Evolutionary conservation across 53 echinoderm and acorn worm genomes (phyloP), one percentile per base, ranked within the genome.

Genomic region (Henricia sp.): DNA sequence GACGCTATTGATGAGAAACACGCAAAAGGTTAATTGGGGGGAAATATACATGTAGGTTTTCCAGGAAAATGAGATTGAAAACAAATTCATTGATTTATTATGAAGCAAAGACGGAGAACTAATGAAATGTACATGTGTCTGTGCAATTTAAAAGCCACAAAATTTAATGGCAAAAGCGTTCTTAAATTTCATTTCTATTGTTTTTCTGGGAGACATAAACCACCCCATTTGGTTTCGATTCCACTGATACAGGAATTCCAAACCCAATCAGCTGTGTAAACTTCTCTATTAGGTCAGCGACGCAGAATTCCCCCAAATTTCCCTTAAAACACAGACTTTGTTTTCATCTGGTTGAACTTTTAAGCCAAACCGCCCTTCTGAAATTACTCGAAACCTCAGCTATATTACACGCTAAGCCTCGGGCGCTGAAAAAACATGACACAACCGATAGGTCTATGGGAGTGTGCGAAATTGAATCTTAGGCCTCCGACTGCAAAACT

Each of bases 361-460:
- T 14, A 74, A 74, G 74, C 74, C 33, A 30, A 55, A 3, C 10
- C 30, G 30, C 2, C 3, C 29, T 32, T 67, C 56, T 35, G 13
- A 23, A 32, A 55, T 74, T 74, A 74, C 50, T 55, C 53, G 54
- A 13, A 53, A 74, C 58, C 8, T 54, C 67, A 37, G 36, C 27
- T 13, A 55, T 74, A 53, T 74, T 74, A 74, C 56, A 21, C 54
- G 21, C 48, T n/a, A 30, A 50, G 71, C 71, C 71, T 4, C 16
- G 23, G 71, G 51, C 71, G 19, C 27, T 41, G 51, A 71, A 70
- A n/a, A n/a, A 71, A 71, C 51, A 71, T 50, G 42, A 71, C 71
- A 27, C 24, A 51, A 71, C 33, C 6, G 28, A 14, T 20, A 48
- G 33, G 30, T 60, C 11, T 34, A 60, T 37, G 38, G 74, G 74